Percentiles rank a stretch among this genome's conserved stretches.
These are phyloP conservation scores for Drosophila infuscata DNA, from an alignment of 2,888 invertebrate genomes.

Conservation along the genomic window DNA sequence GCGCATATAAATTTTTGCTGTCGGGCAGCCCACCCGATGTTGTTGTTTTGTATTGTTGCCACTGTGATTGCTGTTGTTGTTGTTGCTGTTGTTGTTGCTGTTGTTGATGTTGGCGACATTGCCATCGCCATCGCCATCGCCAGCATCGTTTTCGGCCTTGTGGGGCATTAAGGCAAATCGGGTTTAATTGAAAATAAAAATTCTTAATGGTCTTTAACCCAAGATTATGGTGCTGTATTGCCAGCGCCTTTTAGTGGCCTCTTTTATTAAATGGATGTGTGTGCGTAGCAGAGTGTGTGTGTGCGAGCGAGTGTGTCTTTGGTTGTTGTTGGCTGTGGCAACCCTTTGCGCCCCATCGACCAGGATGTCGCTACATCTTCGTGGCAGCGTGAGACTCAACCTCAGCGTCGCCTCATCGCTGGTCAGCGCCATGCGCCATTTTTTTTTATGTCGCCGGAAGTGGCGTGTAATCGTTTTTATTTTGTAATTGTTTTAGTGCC, in stretches of 20 bases:
- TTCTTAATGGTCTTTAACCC: slow-evolving; percentile 83
- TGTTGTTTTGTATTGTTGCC: slow-evolving; percentile 35
- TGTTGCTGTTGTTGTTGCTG: slow-evolving; percentile 34
- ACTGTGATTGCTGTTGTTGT: slow-evolving; percentile 31
- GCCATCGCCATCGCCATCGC: slow-evolving; percentile 34
- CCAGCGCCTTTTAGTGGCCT: slow-evolving; percentile 74
- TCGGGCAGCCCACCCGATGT: slow-evolving; percentile 55
- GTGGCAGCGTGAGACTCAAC: slow-evolving; percentile 10
- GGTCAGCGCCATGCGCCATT: slow-evolving; percentile 72
- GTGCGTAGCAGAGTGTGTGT: background rate
- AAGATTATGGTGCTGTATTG: slow-evolving; percentile 79
- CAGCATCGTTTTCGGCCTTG: slow-evolving; percentile 76
- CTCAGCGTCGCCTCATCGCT: slow-evolving; percentile 20
- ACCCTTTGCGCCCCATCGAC: slow-evolving; percentile 43
- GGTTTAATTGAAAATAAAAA: slow-evolving; percentile 83
- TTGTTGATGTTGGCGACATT: slow-evolving; percentile 48
- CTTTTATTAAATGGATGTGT: slow-evolving; percentile 67
- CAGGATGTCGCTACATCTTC: slow-evolving; percentile 33
- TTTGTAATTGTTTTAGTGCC: slow-evolving; percentile 81
- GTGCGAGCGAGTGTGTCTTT: slow-evolving; percentile 10
- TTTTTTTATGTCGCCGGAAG: slow-evolving; percentile 76
- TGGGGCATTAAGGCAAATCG: slow-evolving; percentile 81
- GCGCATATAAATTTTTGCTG: slow-evolving; percentile 74
- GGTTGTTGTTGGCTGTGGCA: slow-evolving; percentile 15
- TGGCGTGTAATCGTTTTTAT: slow-evolving; percentile 81